Percentiles rank a stretch among this genome's conserved stretches.
Conservation (phyloP, 1,140 invertebrate genomes). For the Leptoteleia sp. region DNA sequence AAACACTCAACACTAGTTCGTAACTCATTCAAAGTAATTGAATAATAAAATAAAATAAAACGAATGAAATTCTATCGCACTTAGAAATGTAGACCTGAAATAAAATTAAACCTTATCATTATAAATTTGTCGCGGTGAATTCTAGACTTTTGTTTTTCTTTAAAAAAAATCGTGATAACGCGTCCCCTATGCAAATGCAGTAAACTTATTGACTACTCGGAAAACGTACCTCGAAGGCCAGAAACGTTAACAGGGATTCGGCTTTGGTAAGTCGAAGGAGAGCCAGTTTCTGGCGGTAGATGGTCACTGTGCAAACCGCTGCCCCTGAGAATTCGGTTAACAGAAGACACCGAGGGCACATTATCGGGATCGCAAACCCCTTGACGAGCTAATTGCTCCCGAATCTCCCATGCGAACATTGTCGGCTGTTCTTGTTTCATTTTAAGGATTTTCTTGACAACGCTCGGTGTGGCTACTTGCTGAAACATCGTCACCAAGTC, state of each 20-base stretch:
- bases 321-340: conserved; percentile 95
- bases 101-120: no score
- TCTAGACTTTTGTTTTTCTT: no score
- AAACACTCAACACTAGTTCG: no score
- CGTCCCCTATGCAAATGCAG: no score
- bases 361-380: conserved; percentile 92
- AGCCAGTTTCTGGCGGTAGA: conserved; percentile 71
- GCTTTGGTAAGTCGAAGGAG: conserved; percentile 66
- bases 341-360: conserved; percentile 96
- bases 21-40: no score
- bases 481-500: conserved; percentile 81
- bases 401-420: conserved; percentile 96
- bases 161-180: no score
- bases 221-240: conserved; percentile 71
- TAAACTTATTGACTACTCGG: no score
- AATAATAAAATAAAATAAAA: no score
- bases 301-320: conserved; percentile 83
- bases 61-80: no score
- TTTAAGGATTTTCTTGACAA: conserved; percentile 94
- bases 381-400: conserved; percentile 91
- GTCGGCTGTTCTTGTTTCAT: conserved; percentile 95
- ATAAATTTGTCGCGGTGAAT: no score
- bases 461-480: conserved; percentile 96
- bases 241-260: conserved; percentile 68
- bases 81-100: no score